phyloP scores from a whole-genome alignment of 2,113 vertebrate species.

The Sorex fumeus region DNA sequence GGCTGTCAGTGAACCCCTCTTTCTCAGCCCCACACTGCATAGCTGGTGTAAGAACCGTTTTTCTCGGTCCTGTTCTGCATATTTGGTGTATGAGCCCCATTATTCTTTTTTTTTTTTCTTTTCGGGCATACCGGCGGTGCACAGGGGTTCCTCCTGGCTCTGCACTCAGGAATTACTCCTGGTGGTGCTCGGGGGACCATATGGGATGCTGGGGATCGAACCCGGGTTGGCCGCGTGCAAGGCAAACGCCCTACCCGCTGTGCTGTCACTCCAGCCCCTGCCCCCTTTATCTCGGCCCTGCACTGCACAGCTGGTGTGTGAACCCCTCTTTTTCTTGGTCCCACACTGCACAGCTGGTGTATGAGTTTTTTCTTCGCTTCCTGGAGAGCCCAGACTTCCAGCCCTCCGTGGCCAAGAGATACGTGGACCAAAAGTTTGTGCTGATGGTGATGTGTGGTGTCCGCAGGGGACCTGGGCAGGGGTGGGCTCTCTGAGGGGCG shows the following conservation, averaged over 20 bases:
- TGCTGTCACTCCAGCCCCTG: no score
- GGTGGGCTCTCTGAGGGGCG: no score
- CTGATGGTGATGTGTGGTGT: constrained; percentile 90
- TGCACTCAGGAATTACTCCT: no score
- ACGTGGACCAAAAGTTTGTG: constrained; percentile 97
- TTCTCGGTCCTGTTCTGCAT: not conserved
- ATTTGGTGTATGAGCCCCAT: constrained; percentile 95
- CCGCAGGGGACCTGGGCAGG: constrained; percentile 28
- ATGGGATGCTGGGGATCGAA: no score
- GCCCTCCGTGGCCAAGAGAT: constrained; percentile 96
- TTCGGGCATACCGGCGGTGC: no score
- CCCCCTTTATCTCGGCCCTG: not conserved
- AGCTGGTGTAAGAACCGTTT: constrained; percentile 70
- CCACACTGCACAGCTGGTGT: constrained; percentile 90
- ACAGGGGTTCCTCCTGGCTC: no score
- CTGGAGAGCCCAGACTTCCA: constrained; percentile 97
- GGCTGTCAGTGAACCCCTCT: not conserved
- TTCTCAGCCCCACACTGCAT: no score
- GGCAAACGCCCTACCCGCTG: no score
- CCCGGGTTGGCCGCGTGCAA: no score
- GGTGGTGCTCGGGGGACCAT: no score
- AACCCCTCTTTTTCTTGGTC: not conserved
- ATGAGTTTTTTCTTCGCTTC: constrained; percentile 97
- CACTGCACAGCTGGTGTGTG: no score
- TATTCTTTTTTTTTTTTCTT: no score